These are phyloP conservation scores for Microtus richardsoni DNA, from an alignment of 2,113 vertebrate species.

Conservation along the genomic window DNA sequence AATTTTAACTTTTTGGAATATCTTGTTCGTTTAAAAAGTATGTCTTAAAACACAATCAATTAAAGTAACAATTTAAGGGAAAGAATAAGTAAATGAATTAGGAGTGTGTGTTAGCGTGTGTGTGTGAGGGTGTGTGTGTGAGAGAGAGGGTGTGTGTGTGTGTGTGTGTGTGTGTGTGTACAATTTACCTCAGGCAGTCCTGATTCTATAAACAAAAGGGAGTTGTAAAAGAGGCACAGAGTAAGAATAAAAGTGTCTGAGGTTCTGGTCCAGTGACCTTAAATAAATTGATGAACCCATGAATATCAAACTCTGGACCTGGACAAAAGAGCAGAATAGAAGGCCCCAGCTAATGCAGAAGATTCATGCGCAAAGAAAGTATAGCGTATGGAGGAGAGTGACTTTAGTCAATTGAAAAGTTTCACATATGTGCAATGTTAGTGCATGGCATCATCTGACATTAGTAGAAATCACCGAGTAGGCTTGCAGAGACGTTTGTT, in stretches of 20 bases:
- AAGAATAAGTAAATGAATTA: neutral
- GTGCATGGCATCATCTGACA: neutral
- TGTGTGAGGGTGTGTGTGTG: neutral
- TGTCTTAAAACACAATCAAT: neutral
- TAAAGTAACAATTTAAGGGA: neutral
- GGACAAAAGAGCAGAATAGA: neutral
- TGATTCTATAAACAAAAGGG: neutral
- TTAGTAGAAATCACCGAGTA: neutral
- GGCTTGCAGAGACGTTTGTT: neutral
- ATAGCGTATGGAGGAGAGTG: neutral
- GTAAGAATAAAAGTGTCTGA: neutral
- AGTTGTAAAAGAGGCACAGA: neutral
- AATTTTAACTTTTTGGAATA: constrained; percentile 7
- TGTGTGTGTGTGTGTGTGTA: neutral
- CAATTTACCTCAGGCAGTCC: neutral
- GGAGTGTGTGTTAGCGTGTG: neutral
- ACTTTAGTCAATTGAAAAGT: neutral
- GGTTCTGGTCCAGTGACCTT: neutral
- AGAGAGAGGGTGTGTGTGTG: neutral
- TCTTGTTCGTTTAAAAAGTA: neutral
- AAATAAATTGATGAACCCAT: neutral
- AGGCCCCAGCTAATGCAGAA: neutral
- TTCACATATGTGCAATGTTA: neutral
- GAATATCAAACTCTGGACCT: neutral
- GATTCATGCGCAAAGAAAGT: neutral